These are phyloP conservation scores for Rhinolophus sinicus DNA, from an alignment of 2,113 vertebrate genomes.

Conservation along the genomic window DNA sequence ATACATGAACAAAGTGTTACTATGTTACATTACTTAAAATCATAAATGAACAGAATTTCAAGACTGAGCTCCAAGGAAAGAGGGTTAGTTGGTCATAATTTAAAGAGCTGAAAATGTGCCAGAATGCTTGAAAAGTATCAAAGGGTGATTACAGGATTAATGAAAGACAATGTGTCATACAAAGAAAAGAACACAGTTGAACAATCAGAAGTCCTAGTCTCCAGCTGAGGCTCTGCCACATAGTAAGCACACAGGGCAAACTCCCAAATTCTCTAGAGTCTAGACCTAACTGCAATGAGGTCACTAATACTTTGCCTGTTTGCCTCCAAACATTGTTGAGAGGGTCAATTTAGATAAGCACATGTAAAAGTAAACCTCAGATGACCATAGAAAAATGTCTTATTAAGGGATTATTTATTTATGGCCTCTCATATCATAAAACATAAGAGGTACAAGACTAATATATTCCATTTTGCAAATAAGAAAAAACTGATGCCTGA, in stretches of 20 bases:
- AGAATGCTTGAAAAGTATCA: constrained; percentile 8
- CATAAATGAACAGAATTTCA: neutral
- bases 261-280: neutral
- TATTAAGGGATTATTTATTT: constrained; percentile 7
- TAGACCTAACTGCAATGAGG: neutral
- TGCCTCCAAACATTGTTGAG: neutral
- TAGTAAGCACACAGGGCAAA: neutral
- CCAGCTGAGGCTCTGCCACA: neutral
- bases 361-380: neutral
- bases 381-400: neutral
- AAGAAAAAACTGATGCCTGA: neutral
- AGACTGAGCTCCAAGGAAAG: neutral
- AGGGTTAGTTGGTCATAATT: neutral
- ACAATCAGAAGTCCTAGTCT: neutral
- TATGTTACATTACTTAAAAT: constrained; percentile 43
- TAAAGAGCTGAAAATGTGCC: neutral
- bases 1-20: constrained; percentile 56
- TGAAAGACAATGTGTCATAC: neutral
- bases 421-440: neutral
- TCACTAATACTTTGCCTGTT: neutral
- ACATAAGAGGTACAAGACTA: neutral
- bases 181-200: neutral
- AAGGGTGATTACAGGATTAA: neutral
- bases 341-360: neutral
- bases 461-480: neutral